Evolutionary conservation across 2,888 invertebrate genomes (phyloP), one percentile per base, ranked within the genome.

Genomic region (Pharmacophagus antenor): DNA sequence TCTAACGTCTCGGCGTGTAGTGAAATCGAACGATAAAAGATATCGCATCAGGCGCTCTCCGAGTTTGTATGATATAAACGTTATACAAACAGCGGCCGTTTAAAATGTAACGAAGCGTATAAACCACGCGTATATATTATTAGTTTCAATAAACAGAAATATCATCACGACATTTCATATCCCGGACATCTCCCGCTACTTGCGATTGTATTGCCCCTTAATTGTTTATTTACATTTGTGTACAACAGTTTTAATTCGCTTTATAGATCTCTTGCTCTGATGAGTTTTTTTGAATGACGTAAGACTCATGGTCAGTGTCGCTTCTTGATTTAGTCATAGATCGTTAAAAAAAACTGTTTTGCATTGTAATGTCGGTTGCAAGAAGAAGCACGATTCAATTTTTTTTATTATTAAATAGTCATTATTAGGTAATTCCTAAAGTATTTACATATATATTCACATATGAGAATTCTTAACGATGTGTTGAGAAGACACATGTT

Each of bases 151-250:
- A 49, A 77, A 77, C 75, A 77, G 78, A 83, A 80, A 85, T 84
- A 83, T 73, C 69, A 76, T 70, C 71, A 69, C 71, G 74, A 70
- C 73, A 66, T 72, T 67, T 70, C 69, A 77, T 78, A 83, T 86
- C 84, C 83, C 79, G 76, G 70, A 82, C 80, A 74, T 84, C 84
- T 73, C 74, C 72, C 69, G 74, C 73, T 74, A 67, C 73, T 68
- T 65, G 62, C 65, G 55, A 64, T 67, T 66, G 67, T 66, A 66
- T 70, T 63, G 65, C 63, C 62, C 37, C 22, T 66, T 62, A 64
- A 61, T 61, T 68, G 64, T 70, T 69, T 69, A 64, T 68, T 67
- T 58, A 58, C 63, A 59, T 51, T 50, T 25, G 37, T 46, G 31
- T 50, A 60, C 61, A 60, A 65, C 66, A 63, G 64, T 66, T 67